Percentiles rank a stretch among this genome's conserved stretches.
Conservation (phyloP, 1,140 invertebrate genomes). For the Popillia japonica region DNA sequence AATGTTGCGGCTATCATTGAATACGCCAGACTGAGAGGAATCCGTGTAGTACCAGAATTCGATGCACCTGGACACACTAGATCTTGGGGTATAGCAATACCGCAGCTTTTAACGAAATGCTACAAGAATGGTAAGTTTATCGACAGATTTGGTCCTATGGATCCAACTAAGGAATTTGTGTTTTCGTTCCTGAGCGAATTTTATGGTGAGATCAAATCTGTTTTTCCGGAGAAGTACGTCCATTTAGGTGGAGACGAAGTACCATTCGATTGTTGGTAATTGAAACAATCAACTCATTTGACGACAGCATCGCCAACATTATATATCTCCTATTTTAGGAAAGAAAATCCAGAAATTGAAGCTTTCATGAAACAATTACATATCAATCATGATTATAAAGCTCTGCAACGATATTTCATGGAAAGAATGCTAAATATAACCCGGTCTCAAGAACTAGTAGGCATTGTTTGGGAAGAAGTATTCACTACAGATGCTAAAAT, state of each 20-base stretch:
- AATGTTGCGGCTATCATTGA: constrained; percentile 76
- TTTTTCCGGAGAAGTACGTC: constrained; percentile 81
- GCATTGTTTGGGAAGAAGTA: constrained; percentile 94
- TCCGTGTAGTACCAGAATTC: constrained; percentile 90
- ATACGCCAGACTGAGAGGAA: constrained; percentile 82
- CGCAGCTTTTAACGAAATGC: constrained; percentile 79
- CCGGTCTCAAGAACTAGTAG: constrained; percentile 61
- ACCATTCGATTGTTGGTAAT: constrained; percentile 83
- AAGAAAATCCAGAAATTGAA: constrained; percentile 75
- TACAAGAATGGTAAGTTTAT: constrained; percentile 63
- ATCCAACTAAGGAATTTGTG: constrained; percentile 71
- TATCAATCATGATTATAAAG: constrained; percentile 65
- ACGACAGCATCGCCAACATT: too few relatives aligned
- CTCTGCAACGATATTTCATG: constrained; percentile 76
- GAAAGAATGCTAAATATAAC: constrained; percentile 69
- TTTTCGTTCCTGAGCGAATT: constrained; percentile 75
- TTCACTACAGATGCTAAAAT: constrained; percentile 79
- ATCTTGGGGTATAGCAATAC: constrained; percentile 81
- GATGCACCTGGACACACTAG: constrained; percentile 91
- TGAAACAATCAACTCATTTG: too few relatives aligned
- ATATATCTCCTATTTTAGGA: constrained; percentile 63
- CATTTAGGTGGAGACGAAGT: constrained; percentile 95
- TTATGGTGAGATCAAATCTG: constrained; percentile 71
- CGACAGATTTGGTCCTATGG: constrained; percentile 77
- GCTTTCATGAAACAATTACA: constrained; percentile 74